Base-by-base conservation (phyloP, 2,888 invertebrate genomes). In the Ypsolopha sequella region DNA sequence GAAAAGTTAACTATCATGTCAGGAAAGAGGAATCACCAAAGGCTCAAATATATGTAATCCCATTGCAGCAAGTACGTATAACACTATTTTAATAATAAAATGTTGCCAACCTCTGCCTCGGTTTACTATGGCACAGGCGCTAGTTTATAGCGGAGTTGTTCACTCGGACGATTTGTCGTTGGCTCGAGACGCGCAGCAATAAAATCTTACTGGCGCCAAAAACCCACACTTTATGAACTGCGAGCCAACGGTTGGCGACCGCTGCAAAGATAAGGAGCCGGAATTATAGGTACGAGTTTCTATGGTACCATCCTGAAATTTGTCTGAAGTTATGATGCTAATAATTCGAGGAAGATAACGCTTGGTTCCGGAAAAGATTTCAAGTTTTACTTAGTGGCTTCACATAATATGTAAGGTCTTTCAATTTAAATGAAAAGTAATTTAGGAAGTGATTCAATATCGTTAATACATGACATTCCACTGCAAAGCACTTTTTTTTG, bases 161-260 rank as follows among this genome's bases (percentile, higher is more conserved):
- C 45, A 51, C 13, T 14, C 45, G 51, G 45, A 38, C 51, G 50
- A 50, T 50, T 51, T 45, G 65, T 61, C 65, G 64, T 66, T 62
- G 62, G 64, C 66, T 66, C 66, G 68, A 48, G 50, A 43, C 43
- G 71, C 66, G 68, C 63, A 65, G 82, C 76, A 78, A 84, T 85
- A 84, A 86, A 85, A 81, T 81, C 81, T 76, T 75, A 49, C 41
- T 49, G 73, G 61, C 70, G 72, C 65, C 67, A 47, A 54, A 38
- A 52, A 41, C 39, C 38, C 50, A 36, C 52, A 36, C 48, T 54
- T 54, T 54, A 54, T 50, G 52, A 45, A 24, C 35, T 10, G 13
- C n/a, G 50, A 9, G 50, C 36, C 41, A 36, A 50, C 13, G 41
- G 50, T 50, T 50, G 50, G 14, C 50, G 13, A 35, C 33, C 34